phyloP scores from a whole-genome alignment of 2,113 vertebrate species.

The Amblyopsis rosae region DNA sequence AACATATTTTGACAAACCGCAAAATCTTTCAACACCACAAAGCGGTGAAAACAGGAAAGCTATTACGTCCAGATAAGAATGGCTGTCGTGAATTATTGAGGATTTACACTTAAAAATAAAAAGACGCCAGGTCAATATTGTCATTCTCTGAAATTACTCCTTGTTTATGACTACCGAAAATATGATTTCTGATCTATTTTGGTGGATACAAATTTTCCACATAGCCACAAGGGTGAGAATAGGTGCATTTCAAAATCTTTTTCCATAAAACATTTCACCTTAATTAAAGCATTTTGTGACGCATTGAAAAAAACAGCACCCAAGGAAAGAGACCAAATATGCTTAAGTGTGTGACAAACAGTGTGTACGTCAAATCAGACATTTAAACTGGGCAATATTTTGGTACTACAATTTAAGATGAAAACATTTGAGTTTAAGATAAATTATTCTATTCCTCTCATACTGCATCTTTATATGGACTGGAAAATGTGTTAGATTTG shows the following conservation, averaged over 20 bases:
- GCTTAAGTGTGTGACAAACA: conserved; percentile 7
- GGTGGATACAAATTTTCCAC: conserved; percentile 54
- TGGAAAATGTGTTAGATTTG: conserved; percentile 63
- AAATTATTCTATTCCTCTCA: conserved; percentile 51
- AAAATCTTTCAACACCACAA: conserved; percentile 79
- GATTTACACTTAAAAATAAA: conserved; percentile 43
- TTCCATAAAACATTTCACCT: conserved; percentile 18
- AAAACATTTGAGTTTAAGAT: conserved; percentile 49
- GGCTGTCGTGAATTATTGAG: conserved; percentile 59
- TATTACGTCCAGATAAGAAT: conserved; percentile 75
- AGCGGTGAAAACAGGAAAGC: conserved; percentile 78
- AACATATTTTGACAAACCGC: conserved; percentile 79
- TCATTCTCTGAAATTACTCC: neutral
- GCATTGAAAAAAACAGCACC: neutral
- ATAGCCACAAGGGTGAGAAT: conserved; percentile 42
- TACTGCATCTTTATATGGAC: conserved; percentile 37
- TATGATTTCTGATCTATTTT: conserved; percentile 47
- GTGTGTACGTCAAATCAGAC: conserved; percentile 16
- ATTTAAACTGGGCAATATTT: conserved; percentile 41
- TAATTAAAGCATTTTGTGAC: neutral
- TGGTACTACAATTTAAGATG: conserved; percentile 47
- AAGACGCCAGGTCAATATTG: conserved; percentile 20
- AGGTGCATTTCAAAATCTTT: conserved; percentile 53
- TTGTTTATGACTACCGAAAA: conserved; percentile 41
- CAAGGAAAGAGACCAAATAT: neutral